Evolutionary conservation across 2,888 invertebrate species (phyloP).

Genomic region (Muscina levida): DNA sequence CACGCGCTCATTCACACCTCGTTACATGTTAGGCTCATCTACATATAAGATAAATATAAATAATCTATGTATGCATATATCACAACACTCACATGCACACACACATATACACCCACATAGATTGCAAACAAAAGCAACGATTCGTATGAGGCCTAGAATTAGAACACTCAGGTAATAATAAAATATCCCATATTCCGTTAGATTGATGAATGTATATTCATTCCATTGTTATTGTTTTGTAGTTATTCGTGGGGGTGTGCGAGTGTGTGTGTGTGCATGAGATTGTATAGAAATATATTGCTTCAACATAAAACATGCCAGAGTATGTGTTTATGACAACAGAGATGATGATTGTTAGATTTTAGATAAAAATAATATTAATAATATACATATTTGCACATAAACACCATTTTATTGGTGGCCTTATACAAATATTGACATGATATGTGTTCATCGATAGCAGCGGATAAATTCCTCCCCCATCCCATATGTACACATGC

Average conservation of each 20-base stretch:
- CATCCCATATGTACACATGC: neutral
- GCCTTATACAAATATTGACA: constrained; percentile 34
- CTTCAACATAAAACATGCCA: too few species aligned
- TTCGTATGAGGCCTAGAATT: neutral
- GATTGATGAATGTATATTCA: constrained; percentile 37
- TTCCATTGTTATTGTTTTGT: constrained; percentile 1
- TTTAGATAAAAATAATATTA: constrained; percentile 37
- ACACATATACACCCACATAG: neutral
- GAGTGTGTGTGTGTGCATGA: neutral
- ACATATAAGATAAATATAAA: too few species aligned
- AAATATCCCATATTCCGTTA: constrained; percentile 4
- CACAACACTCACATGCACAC: neutral
- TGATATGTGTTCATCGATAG: too few species aligned
- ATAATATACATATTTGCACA: constrained; percentile 35
- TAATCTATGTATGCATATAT: too few species aligned
- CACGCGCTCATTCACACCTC: constrained; percentile 1
- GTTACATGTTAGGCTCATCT: neutral
- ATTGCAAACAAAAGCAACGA: neutral
- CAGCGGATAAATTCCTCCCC: neutral
- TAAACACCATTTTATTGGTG: constrained; percentile 41
- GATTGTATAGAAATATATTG: neutral
- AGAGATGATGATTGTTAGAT: constrained; percentile 14
- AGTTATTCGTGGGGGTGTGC: neutral
- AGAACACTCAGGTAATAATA: constrained; percentile 24
- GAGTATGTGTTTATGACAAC: too few species aligned